Evolutionary conservation across 2,113 vertebrate species (phyloP).

Genomic region (Malurus elegans): DNA sequence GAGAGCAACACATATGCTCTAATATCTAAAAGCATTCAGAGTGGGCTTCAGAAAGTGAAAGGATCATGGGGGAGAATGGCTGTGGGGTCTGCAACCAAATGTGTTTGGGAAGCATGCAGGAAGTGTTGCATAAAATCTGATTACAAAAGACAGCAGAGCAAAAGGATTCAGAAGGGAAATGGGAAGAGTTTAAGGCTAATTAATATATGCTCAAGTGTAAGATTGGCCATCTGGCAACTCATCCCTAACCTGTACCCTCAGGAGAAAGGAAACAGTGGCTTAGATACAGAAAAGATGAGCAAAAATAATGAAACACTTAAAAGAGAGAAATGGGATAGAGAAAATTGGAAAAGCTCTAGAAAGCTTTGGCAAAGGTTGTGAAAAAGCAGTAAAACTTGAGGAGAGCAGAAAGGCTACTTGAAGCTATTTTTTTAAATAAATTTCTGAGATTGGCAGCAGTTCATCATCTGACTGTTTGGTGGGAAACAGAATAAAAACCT

Average conservation of each 20-base stretch:
- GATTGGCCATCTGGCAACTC: conserved; percentile 30
- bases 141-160: not conserved
- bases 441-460: not conserved
- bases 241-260: not conserved
- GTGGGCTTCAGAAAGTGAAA: not conserved
- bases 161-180: conserved; percentile 30
- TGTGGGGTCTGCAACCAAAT: not conserved
- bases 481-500: not conserved
- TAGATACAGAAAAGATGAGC: not conserved
- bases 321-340: not conserved
- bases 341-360: not conserved
- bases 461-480: rapidly evolving
- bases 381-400: not conserved
- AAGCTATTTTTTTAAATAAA: not conserved
- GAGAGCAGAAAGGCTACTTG: not conserved
- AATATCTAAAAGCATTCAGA: not conserved
- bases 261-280: not conserved
- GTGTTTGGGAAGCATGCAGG: not conserved
- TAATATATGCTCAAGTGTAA: not conserved
- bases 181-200: not conserved
- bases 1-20: not conserved
- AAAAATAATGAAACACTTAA: not conserved
- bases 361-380: not conserved
- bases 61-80: not conserved
- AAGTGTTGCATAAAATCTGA: conserved; percentile 37